Evolutionary conservation across 2,888 invertebrate genomes (phyloP), one percentile per base, ranked within the genome.

Genomic region (Macrosoma leucophasiata): DNA sequence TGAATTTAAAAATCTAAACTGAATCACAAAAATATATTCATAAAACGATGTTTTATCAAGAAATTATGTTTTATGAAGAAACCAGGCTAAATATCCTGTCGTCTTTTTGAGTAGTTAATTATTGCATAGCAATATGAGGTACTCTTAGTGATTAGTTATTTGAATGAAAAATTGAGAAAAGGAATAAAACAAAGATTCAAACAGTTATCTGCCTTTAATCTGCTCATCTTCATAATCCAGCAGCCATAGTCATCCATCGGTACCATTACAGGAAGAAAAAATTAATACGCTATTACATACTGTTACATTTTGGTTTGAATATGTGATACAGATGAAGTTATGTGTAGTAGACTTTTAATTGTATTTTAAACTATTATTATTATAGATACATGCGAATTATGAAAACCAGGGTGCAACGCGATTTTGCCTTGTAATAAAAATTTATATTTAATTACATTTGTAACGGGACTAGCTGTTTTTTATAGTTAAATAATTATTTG

Each of bases 151-250:
- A n/a, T n/a, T n/a, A n/a, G n/a, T n/a, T n/a, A n/a, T n/a, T n/a
- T n/a, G n/a, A n/a, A n/a, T n/a, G n/a, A n/a, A n/a, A n/a, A n/a
- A 8, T n/a, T 6, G 11, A 8, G 13, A 14, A 13, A 29, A 28
- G 37, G 15, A 79, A 76, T 74, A 66, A 84, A 81, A 81, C 78
- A 67, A 75, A 43, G 48, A 64, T 63, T 79, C 79, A 79, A 84
- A 84, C 84, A 84, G 84, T 79, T 79, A 84, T 82, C 78, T 81
- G 78, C 75, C 81, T 84, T 84, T 84, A 84, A 75, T 84, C 73
- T 74, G 75, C 77, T 60, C 66, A 71, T 71, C 65, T 64, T 78
- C 75, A 55, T 72, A 70, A 73, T 65, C 81, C 82, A 79, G 81
- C 84, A 78, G 84, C 84, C 82, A 82, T 82, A 76, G 64, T 79